phyloP scores from a whole-genome alignment of 2,888 invertebrate genomes.

The Oscheius myriophilus region DNA sequence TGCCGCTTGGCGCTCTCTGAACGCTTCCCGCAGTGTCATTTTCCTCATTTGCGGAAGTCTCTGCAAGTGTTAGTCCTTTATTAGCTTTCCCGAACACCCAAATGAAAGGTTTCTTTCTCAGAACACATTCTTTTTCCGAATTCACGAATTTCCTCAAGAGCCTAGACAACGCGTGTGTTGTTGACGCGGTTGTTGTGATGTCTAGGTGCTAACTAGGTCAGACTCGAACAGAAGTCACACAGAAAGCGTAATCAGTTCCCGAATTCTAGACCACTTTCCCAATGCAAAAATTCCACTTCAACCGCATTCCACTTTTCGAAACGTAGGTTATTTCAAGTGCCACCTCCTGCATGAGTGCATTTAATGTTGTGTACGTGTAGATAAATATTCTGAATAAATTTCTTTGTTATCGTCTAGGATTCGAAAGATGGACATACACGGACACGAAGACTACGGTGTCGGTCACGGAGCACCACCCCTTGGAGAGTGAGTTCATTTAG shows the following conservation, averaged over 20 bases:
- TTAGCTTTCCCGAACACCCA: no score
- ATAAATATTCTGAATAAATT: not conserved
- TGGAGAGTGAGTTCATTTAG: no score
- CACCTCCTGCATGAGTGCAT: not conserved
- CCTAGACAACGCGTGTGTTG: not conserved
- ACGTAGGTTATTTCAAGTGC: not conserved
- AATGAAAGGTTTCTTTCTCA: not conserved
- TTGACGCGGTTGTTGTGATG: conserved; percentile 7
- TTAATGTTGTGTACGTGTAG: no score
- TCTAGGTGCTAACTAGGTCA: conserved; percentile 18
- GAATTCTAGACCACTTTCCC: not conserved
- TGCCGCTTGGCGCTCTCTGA: conserved; percentile 8
- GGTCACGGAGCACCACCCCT: conserved; percentile 14
- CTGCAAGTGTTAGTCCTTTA: no score
- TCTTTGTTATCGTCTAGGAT: conserved; percentile 10
- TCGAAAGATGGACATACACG: conserved; percentile 19
- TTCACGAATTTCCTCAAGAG: not conserved
- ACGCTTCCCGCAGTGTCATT: conserved; percentile 16
- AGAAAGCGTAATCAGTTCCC: conserved; percentile 1
- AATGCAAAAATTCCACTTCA: conserved; percentile 1
- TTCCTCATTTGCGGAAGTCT: conserved; percentile 22
- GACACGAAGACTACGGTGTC: conserved; percentile 14
- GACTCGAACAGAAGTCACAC: conserved; percentile 1
- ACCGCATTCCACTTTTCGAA: conserved; percentile 2
- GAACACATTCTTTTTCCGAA: conserved; percentile 1